Conservation (phyloP, 1,140 invertebrate species). For the Drosophila melanogaster region Release_6_plus_ISO1_MT NT_037436.4:5606501-5607000, state of each 20-base stretch:
- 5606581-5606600: conserved; percentile 85
- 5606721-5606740: neutral
- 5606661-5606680: conserved; percentile 44
- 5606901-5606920: no score
- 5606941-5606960: no score
- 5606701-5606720: neutral
- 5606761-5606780: no score
- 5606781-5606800: no score
- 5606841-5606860: no score
- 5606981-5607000: no score
- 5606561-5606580: conserved; percentile 84
- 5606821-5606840: no score
- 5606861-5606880: no score
- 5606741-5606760: neutral
- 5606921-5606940: no score
- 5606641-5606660: conserved; percentile 48
- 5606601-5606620: conserved; percentile 87
- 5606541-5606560: neutral
- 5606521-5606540: conserved; percentile 86
- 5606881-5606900: no score
- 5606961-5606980: no score
- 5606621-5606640: conserved; percentile 85
- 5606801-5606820: no score
- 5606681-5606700: neutral
- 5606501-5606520: conserved; percentile 90